Evolutionary conservation across 1,140 invertebrate genomes (phyloP).

Genomic region (Archivesica marissinica): DNA sequence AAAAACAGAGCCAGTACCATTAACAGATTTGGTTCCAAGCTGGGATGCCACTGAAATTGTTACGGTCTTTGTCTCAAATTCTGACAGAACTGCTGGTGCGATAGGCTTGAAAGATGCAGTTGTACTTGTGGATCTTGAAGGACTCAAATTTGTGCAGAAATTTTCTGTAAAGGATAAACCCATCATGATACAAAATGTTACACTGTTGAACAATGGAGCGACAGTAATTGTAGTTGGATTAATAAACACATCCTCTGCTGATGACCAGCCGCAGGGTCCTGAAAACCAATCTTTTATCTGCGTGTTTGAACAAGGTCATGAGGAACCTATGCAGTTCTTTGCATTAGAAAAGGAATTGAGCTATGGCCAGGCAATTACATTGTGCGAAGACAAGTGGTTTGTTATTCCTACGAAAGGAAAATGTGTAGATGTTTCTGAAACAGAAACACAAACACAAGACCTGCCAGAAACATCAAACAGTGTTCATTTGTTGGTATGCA

Average conservation of each 20-base stretch:
- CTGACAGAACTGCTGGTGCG: background rate
- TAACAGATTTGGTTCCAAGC: constrained; percentile 16
- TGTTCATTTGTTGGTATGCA: background rate
- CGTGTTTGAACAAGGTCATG: constrained; percentile 38
- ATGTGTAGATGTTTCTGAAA: background rate
- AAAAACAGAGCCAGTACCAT: background rate
- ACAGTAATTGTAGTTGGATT: constrained; percentile 23
- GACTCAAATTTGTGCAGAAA: background rate
- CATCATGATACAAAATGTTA: constrained; percentile 14
- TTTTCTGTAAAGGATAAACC: constrained; percentile 8
- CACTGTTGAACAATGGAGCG: constrained; percentile 6
- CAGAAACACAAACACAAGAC: background rate
- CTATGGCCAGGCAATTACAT: too few relatives aligned
- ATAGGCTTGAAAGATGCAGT: background rate
- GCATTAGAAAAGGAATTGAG: background rate
- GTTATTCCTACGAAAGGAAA: background rate
- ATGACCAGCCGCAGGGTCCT: constrained; percentile 21
- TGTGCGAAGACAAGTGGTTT: background rate
- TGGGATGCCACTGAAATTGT: background rate
- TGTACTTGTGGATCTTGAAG: constrained; percentile 1
- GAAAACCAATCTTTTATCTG: constrained; percentile 27
- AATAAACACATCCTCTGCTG: background rate
- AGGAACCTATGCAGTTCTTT: background rate
- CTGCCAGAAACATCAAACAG: background rate
- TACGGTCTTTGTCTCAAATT: background rate